Base-by-base conservation (phyloP, 2,888 invertebrate genomes). In the Tolmerus cingulatus region DNA sequence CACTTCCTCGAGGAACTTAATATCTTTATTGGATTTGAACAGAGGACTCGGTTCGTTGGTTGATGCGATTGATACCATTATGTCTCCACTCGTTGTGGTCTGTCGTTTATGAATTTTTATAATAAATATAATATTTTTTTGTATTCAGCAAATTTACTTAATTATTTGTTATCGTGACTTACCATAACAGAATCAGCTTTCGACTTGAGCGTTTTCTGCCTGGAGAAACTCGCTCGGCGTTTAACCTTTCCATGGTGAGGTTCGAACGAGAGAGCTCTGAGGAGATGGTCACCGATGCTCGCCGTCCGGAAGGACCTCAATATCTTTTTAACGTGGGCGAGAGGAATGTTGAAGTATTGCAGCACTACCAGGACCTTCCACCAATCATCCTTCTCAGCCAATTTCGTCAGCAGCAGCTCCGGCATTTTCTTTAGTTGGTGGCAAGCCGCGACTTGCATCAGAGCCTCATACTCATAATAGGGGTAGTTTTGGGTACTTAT, bases 301-400 rank as follows among this genome's bases (percentile, higher is more conserved):
- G 87, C 86, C 14, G 89, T 90, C 9, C 89, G 90, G 84, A 92
- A 92, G 85, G 90, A 89, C 1, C 90, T 89, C 37, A 90, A 85
- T 0, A 92, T 89, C 57, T 88, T 88, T 86, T 90, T 90, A 2
- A 92, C 87, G 74, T 91, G 91, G 5, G 93, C 92, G 23, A 95
- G 90, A 0, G 96, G 95, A 90, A 96, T 95, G 87, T 95, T 94
- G 89, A 95, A 95, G 40, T 96, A 94, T 89, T 97, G 95, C 1
- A 95, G 94, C 57, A 95, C 94, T 30, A 96, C 92, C 16, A 96
- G 91, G 90, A 96, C 95, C 82, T 95, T 94, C 90, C 96, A 94
- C 96, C 96, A 97, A 85, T 94, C 93, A 91, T 96, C 94, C 0
- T 92, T 91, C 23, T 91, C 92, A 0, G 96, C 95, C 88, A 95